Percentiles rank a stretch among this genome's conserved stretches.
These are phyloP conservation scores for Tetragnatha versicolor DNA, from an alignment of 1,140 invertebrate species.

Conservation along the genomic window DNA sequence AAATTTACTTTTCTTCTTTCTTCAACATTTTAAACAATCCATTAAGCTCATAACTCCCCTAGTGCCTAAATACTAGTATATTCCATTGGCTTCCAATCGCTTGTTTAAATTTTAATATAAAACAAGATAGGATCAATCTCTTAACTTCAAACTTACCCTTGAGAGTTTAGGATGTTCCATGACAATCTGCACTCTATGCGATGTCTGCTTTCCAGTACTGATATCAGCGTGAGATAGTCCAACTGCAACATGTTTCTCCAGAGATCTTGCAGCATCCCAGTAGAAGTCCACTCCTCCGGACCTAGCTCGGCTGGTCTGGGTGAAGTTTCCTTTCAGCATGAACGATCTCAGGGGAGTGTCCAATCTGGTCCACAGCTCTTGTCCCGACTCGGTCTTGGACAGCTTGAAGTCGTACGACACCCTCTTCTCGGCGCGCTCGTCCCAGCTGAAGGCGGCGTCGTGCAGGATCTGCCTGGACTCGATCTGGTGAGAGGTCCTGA, in stretches of 20 bases:
- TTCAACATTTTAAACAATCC: no score
- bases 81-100: no score
- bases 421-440: constrained; percentile 9
- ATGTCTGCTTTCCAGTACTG: constrained; percentile 3
- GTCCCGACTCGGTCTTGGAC: constrained; percentile 29
- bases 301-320: neutral
- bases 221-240: constrained; percentile 47
- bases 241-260: constrained; percentile 57
- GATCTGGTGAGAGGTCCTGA: constrained; percentile 20
- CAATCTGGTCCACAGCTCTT: constrained; percentile 49
- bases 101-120: no score
- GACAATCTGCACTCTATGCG: constrained; percentile 36
- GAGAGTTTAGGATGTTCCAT: constrained; percentile 55
- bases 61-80: no score
- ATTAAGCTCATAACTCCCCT: no score
- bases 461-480: constrained; percentile 23
- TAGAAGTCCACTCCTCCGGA: constrained; percentile 54
- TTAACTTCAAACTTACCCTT: constrained; percentile 34
- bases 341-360: constrained; percentile 60
- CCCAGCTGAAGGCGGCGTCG: constrained; percentile 41
- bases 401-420: constrained; percentile 51
- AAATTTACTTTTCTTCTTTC: no score
- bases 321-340: constrained; percentile 49
- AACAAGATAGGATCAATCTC: no score
- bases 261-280: constrained; percentile 60